Conservation (phyloP, 1,140 invertebrate genomes). For the Samia ricini region DNA sequence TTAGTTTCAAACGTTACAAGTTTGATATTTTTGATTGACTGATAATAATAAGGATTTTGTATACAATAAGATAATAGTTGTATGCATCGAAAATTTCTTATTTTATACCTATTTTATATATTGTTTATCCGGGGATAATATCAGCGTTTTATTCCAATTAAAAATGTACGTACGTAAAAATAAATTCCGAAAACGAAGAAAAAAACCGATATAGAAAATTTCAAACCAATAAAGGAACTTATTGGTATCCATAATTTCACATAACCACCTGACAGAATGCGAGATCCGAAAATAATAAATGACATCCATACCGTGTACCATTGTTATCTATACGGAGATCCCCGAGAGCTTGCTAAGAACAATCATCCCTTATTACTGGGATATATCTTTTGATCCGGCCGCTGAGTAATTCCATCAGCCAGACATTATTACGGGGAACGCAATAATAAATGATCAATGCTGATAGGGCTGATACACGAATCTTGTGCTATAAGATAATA, state of each 20-base stretch:
- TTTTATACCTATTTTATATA: too few species aligned
- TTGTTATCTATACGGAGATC: not conserved
- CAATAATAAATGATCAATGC: constrained; percentile 1
- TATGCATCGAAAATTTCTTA: too few species aligned
- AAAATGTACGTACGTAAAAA: too few species aligned
- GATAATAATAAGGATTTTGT: too few species aligned
- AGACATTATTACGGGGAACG: not conserved
- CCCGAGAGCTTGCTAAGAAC: not conserved
- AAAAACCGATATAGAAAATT: not conserved
- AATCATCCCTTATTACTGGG: not conserved
- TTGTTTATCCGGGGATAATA: too few species aligned
- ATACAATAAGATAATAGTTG: too few species aligned
- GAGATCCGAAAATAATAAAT: not conserved
- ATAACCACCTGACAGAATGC: not conserved
- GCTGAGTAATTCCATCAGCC: not conserved
- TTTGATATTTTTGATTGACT: too few species aligned
- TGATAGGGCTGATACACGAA: not conserved
- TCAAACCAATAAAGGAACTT: not conserved
- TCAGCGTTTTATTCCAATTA: too few species aligned
- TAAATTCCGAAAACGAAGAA: not conserved
- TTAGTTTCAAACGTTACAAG: too few species aligned
- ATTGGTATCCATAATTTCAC: not conserved
- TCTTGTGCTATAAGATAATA: not conserved
- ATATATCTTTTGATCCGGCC: not conserved
- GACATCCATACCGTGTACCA: not conserved